These are phyloP conservation scores for Volucella inanis DNA, from an alignment of 2,888 invertebrate species.

Conservation along the genomic window DNA sequence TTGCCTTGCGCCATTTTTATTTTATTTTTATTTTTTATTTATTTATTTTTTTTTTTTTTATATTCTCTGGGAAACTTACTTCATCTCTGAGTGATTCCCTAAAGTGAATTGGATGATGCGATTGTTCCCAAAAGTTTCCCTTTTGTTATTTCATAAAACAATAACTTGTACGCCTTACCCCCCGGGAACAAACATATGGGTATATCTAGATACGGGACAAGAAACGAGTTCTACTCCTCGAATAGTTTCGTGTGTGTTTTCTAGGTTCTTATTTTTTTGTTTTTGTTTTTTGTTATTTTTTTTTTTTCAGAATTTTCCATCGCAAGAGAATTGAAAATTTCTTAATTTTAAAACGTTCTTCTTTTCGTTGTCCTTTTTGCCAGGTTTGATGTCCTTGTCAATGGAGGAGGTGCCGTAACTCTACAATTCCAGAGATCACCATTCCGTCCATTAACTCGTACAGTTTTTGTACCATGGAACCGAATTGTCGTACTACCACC, in stretches of 20 bases:
- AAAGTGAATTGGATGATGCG: conserved; percentile 69
- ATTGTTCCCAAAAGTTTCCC: conserved; percentile 70
- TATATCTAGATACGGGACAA: neutral
- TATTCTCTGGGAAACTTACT: conserved; percentile 29
- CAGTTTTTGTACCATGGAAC: conserved; percentile 98
- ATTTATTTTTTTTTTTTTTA: conserved; percentile 42
- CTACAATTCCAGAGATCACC: conserved; percentile 98
- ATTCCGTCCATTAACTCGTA: conserved; percentile 93
- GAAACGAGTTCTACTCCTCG: neutral
- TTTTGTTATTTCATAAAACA: conserved; percentile 70
- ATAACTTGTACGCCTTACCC: conserved; percentile 56
- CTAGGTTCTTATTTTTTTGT: neutral
- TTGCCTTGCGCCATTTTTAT: conserved; percentile 4
- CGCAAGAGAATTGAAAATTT: conserved; percentile 11
- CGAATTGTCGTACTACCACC: conserved; percentile 95
- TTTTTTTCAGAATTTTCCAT: neutral
- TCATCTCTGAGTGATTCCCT: conserved; percentile 68
- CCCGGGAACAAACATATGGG: conserved; percentile 19
- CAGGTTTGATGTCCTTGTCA: conserved; percentile 99
- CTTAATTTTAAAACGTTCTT: conserved; percentile 21
- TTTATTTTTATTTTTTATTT: no score
- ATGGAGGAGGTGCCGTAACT: conserved; percentile 98
- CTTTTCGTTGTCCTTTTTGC: conserved; percentile 60
- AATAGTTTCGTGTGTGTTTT: neutral
- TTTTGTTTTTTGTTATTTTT: conserved; percentile 12